Evolutionary conservation across 2,113 vertebrate species (phyloP).

Genomic region (Corapipo altera): DNA sequence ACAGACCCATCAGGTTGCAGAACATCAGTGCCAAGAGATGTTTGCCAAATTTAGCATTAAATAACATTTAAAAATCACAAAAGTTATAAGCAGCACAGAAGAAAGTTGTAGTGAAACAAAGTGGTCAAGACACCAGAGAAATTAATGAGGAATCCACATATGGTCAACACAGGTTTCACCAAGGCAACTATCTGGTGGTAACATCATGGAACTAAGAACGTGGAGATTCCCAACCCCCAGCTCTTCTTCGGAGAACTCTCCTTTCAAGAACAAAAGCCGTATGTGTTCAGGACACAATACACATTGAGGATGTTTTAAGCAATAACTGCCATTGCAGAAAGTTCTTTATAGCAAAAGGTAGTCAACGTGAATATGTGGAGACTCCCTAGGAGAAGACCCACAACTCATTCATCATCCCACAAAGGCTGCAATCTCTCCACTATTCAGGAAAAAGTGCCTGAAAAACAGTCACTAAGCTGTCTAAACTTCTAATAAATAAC

Average conservation of each 20-base stretch:
- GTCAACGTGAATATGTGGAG: fast-evolving
- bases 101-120: background rate
- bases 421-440: background rate
- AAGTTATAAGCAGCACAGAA: background rate
- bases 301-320: background rate
- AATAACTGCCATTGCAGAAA: background rate
- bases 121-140: background rate
- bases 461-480: background rate
- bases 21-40: background rate
- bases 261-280: background rate
- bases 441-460: background rate
- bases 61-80: background rate
- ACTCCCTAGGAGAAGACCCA: background rate
- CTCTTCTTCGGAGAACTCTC: background rate
- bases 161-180: background rate
- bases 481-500: background rate
- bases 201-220: fast-evolving
- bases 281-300: background rate
- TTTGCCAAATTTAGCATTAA: background rate
- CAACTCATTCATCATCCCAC: background rate
- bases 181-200: background rate
- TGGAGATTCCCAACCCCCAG: background rate
- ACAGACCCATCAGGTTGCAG: background rate
- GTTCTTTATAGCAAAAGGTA: background rate
- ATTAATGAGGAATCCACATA: background rate